phyloP scores from a whole-genome alignment of 2,888 invertebrate species.

The Leucania comma region DNA sequence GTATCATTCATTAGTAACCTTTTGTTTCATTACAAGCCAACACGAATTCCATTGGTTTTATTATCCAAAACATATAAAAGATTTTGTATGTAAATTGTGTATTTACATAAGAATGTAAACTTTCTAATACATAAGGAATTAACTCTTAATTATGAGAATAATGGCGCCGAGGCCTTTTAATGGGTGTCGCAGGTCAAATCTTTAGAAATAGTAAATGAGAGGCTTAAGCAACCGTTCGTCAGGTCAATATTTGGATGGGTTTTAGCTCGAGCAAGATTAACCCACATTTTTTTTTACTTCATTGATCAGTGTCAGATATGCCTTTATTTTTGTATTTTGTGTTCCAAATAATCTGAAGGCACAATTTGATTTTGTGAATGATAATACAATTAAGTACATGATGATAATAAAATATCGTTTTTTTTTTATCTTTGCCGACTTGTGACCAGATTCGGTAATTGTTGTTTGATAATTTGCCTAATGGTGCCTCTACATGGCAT shows the following conservation, averaged over 20 bases:
- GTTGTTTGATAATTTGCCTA: neutral
- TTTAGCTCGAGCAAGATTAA: neutral
- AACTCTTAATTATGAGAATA: constrained; percentile 59
- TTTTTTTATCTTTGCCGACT: neutral
- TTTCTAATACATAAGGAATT: constrained; percentile 61
- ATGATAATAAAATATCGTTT: neutral
- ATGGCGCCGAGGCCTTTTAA: constrained; percentile 41
- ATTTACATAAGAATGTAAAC: constrained; percentile 65
- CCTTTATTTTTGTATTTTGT: constrained; percentile 21
- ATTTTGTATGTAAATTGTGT: constrained; percentile 42
- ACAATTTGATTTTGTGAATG: constrained; percentile 12
- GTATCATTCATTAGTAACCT: constrained; percentile 28
- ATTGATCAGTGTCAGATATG: constrained; percentile 27
- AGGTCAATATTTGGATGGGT: constrained; percentile 26
- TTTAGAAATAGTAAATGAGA: constrained; percentile 21
- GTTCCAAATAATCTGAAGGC: constrained; percentile 8
- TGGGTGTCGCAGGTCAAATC: constrained; percentile 46
- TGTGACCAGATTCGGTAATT: neutral
- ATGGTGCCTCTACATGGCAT: neutral
- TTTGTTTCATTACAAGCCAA: constrained; percentile 49
- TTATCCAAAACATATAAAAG: constrained; percentile 18
- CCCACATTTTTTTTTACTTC: constrained; percentile 17
- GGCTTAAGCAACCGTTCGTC: constrained; percentile 37
- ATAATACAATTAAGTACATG: neutral
- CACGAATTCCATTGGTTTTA: constrained; percentile 49